Percentiles rank a stretch among this genome's conserved stretches.
phyloP scores from a whole-genome alignment of 2,797 vertebrate genomes.

The Nothura maculosa region DNA sequence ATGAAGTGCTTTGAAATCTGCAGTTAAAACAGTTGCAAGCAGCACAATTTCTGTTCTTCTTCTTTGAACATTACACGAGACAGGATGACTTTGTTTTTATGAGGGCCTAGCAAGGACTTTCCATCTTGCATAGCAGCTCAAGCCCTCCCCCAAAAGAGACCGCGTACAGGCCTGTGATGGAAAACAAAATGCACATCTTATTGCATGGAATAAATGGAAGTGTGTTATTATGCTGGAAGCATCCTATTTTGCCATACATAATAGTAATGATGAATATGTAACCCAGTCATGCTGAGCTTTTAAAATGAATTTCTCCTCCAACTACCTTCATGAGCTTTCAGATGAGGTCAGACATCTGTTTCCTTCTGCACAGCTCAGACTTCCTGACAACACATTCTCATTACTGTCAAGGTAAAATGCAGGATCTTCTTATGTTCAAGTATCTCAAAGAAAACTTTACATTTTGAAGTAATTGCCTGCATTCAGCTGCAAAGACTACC shows the following conservation, averaged over 20 bases:
- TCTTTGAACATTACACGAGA: not conserved
- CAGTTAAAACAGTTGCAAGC: not conserved
- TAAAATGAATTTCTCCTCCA: not conserved
- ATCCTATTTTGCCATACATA: not conserved
- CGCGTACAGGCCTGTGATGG: not conserved
- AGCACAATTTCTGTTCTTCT: not conserved
- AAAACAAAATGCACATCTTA: not conserved
- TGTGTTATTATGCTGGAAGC: not conserved
- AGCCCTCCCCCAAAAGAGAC: not conserved
- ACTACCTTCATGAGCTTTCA: not conserved
- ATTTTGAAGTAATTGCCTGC: not conserved
- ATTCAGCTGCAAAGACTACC: not conserved
- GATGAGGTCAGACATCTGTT: not conserved
- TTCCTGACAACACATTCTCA: not conserved
- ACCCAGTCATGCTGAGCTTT: not conserved
- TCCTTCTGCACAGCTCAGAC: not conserved
- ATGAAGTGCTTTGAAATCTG: not conserved
- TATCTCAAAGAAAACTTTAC: not conserved
- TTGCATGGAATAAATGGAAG: not conserved
- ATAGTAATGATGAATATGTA: not conserved
- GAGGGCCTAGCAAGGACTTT: not conserved
- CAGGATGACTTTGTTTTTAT: not conserved
- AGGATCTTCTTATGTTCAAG: not conserved
- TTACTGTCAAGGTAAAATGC: not conserved
- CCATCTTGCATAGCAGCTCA: not conserved